Base-by-base conservation (phyloP, 2,888 invertebrate species). In the Prosopocoilus inquinatus region DNA sequence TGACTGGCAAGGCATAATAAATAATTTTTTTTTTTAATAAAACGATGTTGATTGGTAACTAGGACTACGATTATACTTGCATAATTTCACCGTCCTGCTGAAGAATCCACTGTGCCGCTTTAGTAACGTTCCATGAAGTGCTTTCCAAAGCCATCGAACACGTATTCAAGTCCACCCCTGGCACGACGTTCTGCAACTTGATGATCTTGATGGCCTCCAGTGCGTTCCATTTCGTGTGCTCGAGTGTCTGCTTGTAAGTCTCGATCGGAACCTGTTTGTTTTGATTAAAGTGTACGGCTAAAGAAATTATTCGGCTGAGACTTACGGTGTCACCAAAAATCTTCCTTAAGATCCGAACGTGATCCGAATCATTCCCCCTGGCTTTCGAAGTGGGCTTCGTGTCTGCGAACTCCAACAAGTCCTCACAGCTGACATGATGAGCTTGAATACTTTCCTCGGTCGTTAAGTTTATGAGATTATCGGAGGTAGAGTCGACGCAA, bases 391-490 rank as follows among this genome's bases (percentile, higher is more conserved):
- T 89, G 0, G 92, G 92, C 60, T 89, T 90, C 64, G 88, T 86
- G 72, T 90, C 88, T 0, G 92, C 90, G 70, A 95, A 95, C 73
- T 94, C 94, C 51, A 94, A 76, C 53, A 95, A 79, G 78, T 95
- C 94, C 74, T 95, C 95, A 67, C 94, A 94, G 46, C 93, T 94
- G 1, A 94, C 94, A 65, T 92, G 90, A 70, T 94, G 93, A 45
- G 87, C 82, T 70, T 67, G 50, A 11, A 55, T 48, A 41, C 55
- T 51, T 13, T 58, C 50, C 3, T 55, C 58, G n/a, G 47, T 45
- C 13, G 32, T 35, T 8, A 44, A 44, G 3, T 54, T 38, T 13
- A 34, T 43, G 20, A 38, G 39, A 34, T 28, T 47, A 28, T 33
- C 36, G 44, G 69, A 66, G 15, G 64, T 67, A 45, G 70, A 73